Percentiles rank a stretch among this genome's conserved stretches.
Conservation (phyloP, 2,888 invertebrate species). For the Bimastos eiseni region DNA sequence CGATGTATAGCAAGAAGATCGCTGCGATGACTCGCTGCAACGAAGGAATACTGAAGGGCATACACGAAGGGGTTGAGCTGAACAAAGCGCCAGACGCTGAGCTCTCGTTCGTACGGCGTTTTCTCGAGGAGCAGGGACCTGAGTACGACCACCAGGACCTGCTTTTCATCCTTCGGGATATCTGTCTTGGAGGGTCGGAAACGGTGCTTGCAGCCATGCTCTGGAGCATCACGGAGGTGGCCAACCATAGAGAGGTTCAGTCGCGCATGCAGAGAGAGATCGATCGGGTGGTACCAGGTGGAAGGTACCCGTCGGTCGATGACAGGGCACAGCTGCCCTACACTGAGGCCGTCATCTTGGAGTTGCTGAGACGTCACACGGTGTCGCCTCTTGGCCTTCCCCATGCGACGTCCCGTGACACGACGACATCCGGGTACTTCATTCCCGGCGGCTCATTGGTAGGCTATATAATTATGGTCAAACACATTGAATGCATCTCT, state of each 20-base stretch:
- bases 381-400: neutral
- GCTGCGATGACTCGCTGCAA: neutral
- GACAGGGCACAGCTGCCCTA: constrained; percentile 26
- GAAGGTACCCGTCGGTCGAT: neutral
- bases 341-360: constrained; percentile 23
- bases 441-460: constrained; percentile 4
- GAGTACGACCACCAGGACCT: constrained; percentile 18
- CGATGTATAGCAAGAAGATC: neutral
- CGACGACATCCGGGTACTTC: constrained; percentile 18
- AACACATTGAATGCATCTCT: too few relatives aligned
- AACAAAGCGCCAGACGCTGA: neutral
- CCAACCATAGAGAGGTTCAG: constrained; percentile 21
- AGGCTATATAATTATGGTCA: neutral
- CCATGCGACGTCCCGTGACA: neutral
- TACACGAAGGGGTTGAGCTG: neutral
- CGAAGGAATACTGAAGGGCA: neutral
- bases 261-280: neutral
- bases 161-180: neutral
- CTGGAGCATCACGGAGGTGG: constrained; percentile 7
- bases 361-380: constrained; percentile 31
- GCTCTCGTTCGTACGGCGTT: neutral
- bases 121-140: neutral
- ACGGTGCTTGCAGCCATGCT: neutral
- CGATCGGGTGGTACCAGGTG: constrained; percentile 15
- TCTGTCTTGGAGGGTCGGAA: constrained; percentile 26